These are phyloP conservation scores for Anniella stebbinsi DNA, from an alignment of 2,797 vertebrate genomes.

Conservation along the genomic window DNA sequence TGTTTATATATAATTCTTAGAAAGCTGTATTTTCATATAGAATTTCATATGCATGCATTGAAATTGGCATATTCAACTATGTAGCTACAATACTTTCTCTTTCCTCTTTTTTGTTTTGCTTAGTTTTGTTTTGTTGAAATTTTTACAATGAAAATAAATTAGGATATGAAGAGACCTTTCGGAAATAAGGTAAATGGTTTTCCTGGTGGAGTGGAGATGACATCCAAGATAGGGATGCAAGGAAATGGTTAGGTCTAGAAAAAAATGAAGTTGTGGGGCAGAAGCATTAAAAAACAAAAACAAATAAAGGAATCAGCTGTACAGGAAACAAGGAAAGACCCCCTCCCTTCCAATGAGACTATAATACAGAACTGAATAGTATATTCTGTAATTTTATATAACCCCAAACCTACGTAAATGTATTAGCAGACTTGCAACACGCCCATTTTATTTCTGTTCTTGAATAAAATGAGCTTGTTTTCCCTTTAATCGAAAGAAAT, in stretches of 20 bases:
- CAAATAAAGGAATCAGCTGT: not conserved
- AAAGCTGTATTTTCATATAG: no score
- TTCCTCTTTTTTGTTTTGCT: no score
- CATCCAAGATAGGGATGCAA: not conserved
- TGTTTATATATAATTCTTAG: no score
- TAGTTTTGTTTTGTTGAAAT: no score
- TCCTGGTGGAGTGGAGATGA: not conserved
- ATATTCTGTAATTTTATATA: conserved; percentile 13
- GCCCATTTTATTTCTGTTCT: not conserved
- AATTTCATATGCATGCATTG: no score
- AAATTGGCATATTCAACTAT: no score
- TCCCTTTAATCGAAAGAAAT: conserved; percentile 36
- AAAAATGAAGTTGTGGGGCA: not conserved
- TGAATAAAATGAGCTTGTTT: not conserved
- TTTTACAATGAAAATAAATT: not conserved
- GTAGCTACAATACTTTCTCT: no score
- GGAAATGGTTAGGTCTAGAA: not conserved
- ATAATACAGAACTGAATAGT: not conserved
- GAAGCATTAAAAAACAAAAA: not conserved
- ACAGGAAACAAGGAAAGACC: not conserved
- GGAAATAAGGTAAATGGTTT: not conserved
- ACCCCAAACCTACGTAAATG: not conserved
- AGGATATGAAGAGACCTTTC: not conserved
- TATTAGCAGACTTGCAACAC: not conserved
- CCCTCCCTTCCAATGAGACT: not conserved